Evolutionary conservation across 2,888 invertebrate species (phyloP).

Genomic region (Autographa gamma): DNA sequence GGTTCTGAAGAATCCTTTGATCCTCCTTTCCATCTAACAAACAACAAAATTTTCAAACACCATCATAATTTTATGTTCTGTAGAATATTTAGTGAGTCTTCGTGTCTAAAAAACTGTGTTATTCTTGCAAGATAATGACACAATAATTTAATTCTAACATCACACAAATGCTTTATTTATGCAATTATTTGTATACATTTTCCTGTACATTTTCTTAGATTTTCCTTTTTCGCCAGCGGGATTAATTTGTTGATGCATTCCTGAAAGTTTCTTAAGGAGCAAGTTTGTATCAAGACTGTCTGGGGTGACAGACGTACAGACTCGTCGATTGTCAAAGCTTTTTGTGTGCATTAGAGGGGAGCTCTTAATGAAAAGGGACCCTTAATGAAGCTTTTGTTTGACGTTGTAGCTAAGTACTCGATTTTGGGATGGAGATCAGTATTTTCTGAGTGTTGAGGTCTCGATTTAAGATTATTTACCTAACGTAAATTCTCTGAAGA

Average conservation of each 20-base stretch:
- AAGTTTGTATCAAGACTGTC: constrained; percentile 2
- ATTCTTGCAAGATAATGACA: no score
- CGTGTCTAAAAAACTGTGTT: no score
- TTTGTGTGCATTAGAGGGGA: constrained; percentile 5
- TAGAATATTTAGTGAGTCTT: no score
- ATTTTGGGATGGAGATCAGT: neutral
- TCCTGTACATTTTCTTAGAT: neutral
- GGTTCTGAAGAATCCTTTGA: no score
- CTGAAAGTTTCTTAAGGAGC: neutral
- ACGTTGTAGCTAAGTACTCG: neutral
- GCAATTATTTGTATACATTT: neutral
- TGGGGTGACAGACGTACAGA: constrained; percentile 2
- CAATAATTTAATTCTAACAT: no score
- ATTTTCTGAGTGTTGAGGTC: neutral
- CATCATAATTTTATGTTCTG: no score
- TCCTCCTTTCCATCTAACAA: no score
- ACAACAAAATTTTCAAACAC: no score
- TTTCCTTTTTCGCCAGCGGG: neutral
- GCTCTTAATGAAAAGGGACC: constrained; percentile 2
- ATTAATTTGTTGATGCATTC: constrained; percentile 4
- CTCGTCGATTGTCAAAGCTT: constrained; percentile 1
- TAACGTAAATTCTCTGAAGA: neutral
- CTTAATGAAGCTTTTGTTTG: constrained; percentile 2
- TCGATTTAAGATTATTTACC: neutral
- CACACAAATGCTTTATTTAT: no score